Conservation (phyloP, 1,140 invertebrate species). For the Zaprionus inermis region DNA sequence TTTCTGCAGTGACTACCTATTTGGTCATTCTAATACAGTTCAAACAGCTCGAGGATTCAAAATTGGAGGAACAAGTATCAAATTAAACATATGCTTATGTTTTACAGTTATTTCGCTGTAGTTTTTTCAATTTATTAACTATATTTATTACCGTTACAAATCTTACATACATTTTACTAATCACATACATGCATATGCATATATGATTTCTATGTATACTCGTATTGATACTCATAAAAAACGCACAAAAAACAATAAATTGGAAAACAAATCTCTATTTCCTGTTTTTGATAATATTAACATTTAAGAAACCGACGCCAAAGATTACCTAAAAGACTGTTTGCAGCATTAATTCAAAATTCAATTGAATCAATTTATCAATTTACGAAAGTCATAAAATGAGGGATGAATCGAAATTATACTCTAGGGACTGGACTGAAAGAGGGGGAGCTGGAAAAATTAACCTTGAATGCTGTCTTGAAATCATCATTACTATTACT, state of each 20-base stretch:
- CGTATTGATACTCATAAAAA: slow-evolving; percentile 13
- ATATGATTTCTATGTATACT: slow-evolving; percentile 34
- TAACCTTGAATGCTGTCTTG: background rate
- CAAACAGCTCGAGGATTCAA: slow-evolving; percentile 80
- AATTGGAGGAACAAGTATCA: slow-evolving; percentile 56
- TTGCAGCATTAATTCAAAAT: slow-evolving; percentile 17
- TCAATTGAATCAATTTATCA: slow-evolving; percentile 7
- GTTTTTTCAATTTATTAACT: slow-evolving; percentile 46
- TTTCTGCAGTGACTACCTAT: slow-evolving; percentile 81
- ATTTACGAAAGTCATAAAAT: slow-evolving; percentile 5
- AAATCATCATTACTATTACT: slow-evolving; percentile 3
- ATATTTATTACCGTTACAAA: slow-evolving; percentile 62
- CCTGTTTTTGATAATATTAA: slow-evolving; percentile 25
- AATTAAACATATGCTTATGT: slow-evolving; percentile 1
- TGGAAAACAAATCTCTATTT: slow-evolving; percentile 27
- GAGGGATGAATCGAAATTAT: slow-evolving; percentile 4
- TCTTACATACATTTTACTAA: slow-evolving; percentile 71
- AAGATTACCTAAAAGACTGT: slow-evolving; percentile 20
- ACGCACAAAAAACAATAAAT: slow-evolving; percentile 35
- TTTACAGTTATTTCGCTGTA: background rate
- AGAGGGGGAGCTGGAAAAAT: background rate
- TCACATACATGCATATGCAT: slow-evolving; percentile 26
- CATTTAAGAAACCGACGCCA: slow-evolving; percentile 62
- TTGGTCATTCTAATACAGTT: slow-evolving; percentile 82
- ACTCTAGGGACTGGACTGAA: background rate